Evolutionary conservation across 92 coral and sea anemone genomes (phyloP).

Genomic region (Isaurus tuberculatus): DNA sequence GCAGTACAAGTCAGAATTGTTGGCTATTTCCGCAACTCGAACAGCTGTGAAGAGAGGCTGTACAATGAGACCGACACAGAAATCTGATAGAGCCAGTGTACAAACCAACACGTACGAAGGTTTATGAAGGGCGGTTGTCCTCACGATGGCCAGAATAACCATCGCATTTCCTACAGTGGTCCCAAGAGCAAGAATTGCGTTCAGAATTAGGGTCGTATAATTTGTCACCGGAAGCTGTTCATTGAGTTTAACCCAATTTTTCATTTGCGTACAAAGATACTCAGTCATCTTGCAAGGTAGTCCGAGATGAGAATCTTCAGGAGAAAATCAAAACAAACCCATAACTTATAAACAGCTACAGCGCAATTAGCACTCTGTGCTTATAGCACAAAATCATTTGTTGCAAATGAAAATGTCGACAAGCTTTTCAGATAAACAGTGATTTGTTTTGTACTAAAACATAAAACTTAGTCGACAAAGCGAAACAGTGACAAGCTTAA

Average conservation of each 20-base stretch:
- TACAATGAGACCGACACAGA: slow-evolving; percentile 34
- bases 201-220: neutral
- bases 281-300: slow-evolving; percentile 23
- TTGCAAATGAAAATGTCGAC: neutral
- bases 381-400: neutral
- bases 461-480: neutral
- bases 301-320: neutral
- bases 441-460: neutral
- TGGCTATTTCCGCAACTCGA: slow-evolving; percentile 29
- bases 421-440: neutral
- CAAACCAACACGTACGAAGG: slow-evolving; percentile 27
- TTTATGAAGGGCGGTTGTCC: slow-evolving; percentile 30
- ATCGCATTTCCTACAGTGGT: slow-evolving; percentile 25
- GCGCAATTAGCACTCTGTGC: neutral
- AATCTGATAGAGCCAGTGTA: slow-evolving; percentile 31
- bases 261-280: slow-evolving; percentile 24
- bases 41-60: slow-evolving; percentile 36
- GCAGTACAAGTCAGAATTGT: slow-evolving; percentile 28
- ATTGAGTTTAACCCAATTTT: slow-evolving; percentile 28
- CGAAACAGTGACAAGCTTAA: neutral
- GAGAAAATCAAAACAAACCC: neutral
- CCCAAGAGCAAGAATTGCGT: slow-evolving; percentile 31
- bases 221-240: slow-evolving; percentile 4
- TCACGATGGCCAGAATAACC: slow-evolving; percentile 31
- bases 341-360: neutral